These are phyloP conservation scores for Crocidura indochinensis DNA, from an alignment of 2,797 vertebrate genomes.

Conservation along the genomic window DNA sequence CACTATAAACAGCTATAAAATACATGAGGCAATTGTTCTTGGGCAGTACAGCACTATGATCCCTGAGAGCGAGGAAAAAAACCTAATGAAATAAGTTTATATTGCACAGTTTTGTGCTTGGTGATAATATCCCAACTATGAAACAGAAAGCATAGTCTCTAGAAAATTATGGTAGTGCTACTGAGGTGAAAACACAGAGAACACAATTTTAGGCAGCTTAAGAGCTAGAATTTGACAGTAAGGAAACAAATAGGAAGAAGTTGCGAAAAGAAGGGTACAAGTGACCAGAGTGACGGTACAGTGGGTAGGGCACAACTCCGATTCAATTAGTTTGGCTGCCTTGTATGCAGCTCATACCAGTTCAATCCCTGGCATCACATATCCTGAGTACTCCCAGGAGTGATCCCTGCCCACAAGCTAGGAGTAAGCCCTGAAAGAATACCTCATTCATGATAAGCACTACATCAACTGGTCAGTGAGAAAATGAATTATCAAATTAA, in stretches of 20 bases:
- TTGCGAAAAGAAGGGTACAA: constrained; percentile 11
- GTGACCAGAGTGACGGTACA: neutral
- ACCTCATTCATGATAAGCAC: no score
- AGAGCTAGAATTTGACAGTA: constrained; percentile 18
- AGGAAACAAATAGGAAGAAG: constrained; percentile 39
- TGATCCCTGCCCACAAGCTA: neutral
- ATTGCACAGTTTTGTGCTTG: constrained; percentile 29
- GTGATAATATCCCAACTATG: constrained; percentile 9
- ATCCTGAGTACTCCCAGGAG: neutral
- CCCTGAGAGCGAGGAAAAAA: constrained; percentile 37
- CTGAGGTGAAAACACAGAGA: constrained; percentile 1
- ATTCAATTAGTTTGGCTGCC: neutral
- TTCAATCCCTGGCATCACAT: no score
- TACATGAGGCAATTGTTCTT: constrained; percentile 1
- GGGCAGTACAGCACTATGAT: constrained; percentile 13
- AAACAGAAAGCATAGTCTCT: constrained; percentile 52
- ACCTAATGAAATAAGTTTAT: constrained; percentile 31
- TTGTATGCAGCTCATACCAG: no score
- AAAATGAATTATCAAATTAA: no score
- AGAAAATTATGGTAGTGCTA: constrained; percentile 41
- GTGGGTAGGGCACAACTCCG: no score
- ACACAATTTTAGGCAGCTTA: neutral
- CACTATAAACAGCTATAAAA: constrained; percentile 47
- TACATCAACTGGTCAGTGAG: no score
- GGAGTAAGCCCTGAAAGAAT: no score